Percentiles rank a stretch among this genome's conserved stretches.
These are phyloP conservation scores for Oikopleura vanhoeffeni DNA, from an alignment of 23 tunicate species.

Conservation along the genomic window DNA sequence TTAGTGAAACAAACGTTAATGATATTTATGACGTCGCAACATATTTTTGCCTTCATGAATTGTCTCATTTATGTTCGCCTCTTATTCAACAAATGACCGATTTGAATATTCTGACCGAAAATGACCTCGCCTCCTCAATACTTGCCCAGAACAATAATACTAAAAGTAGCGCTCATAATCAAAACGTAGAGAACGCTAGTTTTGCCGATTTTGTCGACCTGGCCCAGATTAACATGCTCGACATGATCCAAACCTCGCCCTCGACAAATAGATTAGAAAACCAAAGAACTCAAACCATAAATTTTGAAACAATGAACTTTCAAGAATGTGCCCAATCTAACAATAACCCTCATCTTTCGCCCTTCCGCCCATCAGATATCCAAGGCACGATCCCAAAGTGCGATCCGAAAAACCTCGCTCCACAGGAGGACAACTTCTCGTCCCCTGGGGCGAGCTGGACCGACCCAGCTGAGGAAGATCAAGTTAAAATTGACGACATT, in stretches of 20 bases:
- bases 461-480: no score
- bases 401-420: no score
- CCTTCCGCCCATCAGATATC: no score
- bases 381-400: no score
- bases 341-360: background rate
- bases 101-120: background rate
- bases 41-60: background rate
- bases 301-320: background rate
- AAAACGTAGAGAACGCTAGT: background rate
- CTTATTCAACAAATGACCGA: background rate
- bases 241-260: background rate
- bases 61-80: background rate
- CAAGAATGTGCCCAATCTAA: background rate
- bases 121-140: background rate
- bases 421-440: no score
- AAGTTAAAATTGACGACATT: no score
- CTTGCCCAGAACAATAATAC: conserved; percentile 13
- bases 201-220: no score
- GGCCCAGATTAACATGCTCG: background rate
- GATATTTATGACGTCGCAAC: background rate
- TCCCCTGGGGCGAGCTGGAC: no score
- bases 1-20: background rate
- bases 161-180: background rate
- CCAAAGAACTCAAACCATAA: background rate
- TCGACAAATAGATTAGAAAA: background rate